Evolutionary conservation across 2,113 vertebrate genomes (phyloP).

Genomic region (Mobula hypostoma): DNA sequence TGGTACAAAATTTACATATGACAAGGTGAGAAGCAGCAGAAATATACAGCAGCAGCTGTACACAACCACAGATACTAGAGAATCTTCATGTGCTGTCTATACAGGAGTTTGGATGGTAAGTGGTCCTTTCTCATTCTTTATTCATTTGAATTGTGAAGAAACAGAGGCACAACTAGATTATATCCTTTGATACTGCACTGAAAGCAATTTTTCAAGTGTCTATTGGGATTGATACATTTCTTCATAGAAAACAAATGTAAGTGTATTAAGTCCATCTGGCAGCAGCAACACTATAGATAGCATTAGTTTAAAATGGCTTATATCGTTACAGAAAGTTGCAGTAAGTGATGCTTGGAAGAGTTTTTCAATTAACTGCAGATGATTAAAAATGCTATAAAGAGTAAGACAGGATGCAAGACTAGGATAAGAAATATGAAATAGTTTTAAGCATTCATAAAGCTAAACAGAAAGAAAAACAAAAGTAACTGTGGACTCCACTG

Average conservation of each 20-base stretch:
- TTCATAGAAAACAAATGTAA: background rate
- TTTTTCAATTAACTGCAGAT: too few relatives aligned
- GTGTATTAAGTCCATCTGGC: background rate
- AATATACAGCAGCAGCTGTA: background rate
- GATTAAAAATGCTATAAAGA: too few relatives aligned
- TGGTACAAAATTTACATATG: background rate
- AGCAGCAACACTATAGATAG: too few relatives aligned
- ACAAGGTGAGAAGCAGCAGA: background rate
- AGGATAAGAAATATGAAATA: too few relatives aligned
- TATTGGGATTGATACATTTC: background rate
- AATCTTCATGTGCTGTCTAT: background rate
- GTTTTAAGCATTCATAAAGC: too few relatives aligned
- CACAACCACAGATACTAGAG: background rate
- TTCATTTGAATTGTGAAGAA: background rate
- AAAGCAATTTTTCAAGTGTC: background rate
- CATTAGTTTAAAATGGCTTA: too few relatives aligned
- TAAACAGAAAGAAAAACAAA: too few relatives aligned
- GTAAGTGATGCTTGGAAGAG: too few relatives aligned
- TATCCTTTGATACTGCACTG: background rate
- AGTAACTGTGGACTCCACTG: too few relatives aligned
- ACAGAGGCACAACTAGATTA: background rate
- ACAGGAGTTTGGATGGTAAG: background rate
- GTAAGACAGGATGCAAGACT: too few relatives aligned
- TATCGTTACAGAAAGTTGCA: too few relatives aligned
- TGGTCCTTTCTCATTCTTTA: background rate